Base-by-base conservation (phyloP, 2,113 vertebrate genomes). In the Pseudorectes ferrugineus region DNA sequence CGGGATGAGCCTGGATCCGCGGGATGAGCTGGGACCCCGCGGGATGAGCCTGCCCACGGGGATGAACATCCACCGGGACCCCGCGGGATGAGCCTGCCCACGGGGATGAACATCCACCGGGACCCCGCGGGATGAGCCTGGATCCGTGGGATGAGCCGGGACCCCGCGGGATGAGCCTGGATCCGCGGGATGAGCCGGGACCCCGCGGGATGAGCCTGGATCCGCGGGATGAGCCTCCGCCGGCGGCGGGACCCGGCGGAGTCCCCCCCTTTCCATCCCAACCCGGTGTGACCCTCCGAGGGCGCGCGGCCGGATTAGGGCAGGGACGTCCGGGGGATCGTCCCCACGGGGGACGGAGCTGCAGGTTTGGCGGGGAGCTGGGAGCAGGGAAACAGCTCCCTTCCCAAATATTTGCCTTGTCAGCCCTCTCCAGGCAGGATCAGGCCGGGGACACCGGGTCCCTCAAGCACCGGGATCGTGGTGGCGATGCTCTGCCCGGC, bases 361-460 rank as follows among this genome's bases (percentile, higher is more conserved):
- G 45, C 63, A 18, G 49, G 18, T 29, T 40, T 26, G 35, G 13
- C 11, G 3, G 19, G 4, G 18, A 1, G 3, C 7, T 4, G 6
- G 38, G 51, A 74, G 19, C 6, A 58, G 13, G 14, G 28, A 25
- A 17, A 12, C 5, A 18, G 19, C 10, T 70, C 62, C 14, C 0
- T 54, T 38, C 33, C 15, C 26, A 38, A 24, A 3, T 40, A 3
- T 38, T 70, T 29, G 7, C 65, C 61, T 22, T 5, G 4, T 3
- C 57, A 22, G 20, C 25, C 18, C 17, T 16, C 20, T 3, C 35
- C 13, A 20, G 46, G 57, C 72, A 61, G 58, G 63, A 15, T 33
- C 62, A 16, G 57, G 24, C 4, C 1, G 3, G 9, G 23, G 42
- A 14, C 26, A 11, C 1, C 0, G 22, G 12, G 25, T 48, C 35